Conservation (phyloP, 2,113 vertebrate genomes). For the Clarias magur region DNA sequence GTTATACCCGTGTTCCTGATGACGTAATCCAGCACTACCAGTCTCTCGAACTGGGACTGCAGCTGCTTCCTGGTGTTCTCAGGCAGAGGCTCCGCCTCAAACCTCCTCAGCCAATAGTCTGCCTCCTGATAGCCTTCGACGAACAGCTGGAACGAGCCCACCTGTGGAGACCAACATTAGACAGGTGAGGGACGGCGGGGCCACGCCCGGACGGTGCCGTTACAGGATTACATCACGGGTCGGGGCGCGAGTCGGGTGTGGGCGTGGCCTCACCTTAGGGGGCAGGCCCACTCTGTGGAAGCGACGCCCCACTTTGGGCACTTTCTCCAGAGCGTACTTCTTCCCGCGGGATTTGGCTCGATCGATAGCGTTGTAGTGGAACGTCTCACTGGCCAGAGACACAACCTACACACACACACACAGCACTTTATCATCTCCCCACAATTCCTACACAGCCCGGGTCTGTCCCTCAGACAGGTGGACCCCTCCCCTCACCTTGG, state of each 20-base stretch:
- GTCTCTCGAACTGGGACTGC: slow-evolving; percentile 93
- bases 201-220: no score
- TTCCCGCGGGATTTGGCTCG: slow-evolving; percentile 96
- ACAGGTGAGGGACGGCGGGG: background rate
- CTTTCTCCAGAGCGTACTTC: slow-evolving; percentile 95
- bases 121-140: slow-evolving; percentile 95
- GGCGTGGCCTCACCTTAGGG: slow-evolving; percentile 85
- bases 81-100: slow-evolving; percentile 93
- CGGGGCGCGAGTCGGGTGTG: background rate
- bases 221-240: no score
- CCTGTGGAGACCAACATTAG: slow-evolving; percentile 65
- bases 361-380: slow-evolving; percentile 95
- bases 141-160: slow-evolving; percentile 96
- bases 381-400: slow-evolving; percentile 92
- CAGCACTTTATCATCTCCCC: background rate
- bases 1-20: slow-evolving; percentile 91
- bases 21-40: slow-evolving; percentile 93
- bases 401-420: slow-evolving; percentile 78
- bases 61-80: slow-evolving; percentile 97
- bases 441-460: background rate
- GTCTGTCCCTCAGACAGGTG: background rate
- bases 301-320: slow-evolving; percentile 92
- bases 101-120: slow-evolving; percentile 93
- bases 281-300: slow-evolving; percentile 96
- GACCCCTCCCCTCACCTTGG: slow-evolving; percentile 78